A percentile compares a stretch with the other conserved stretches of the same genome.
Conservation (phyloP, 2,797 vertebrate species). For the Morus bassanus region DNA sequence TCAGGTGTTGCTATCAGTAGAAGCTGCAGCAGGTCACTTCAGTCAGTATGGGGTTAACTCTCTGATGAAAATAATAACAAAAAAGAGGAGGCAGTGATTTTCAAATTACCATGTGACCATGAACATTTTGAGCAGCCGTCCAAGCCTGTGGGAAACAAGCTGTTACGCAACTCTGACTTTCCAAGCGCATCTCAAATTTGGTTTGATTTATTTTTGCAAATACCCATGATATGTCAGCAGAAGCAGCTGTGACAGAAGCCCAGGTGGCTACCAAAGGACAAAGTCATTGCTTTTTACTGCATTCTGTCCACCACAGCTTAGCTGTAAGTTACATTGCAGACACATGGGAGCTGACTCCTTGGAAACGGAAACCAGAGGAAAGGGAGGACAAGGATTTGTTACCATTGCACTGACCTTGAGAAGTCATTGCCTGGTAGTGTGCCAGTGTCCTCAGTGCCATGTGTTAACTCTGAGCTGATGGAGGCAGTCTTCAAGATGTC, state of each 20-base stretch:
- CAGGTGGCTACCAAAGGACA: slow-evolving; percentile 58
- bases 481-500: not conserved
- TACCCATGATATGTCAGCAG: slow-evolving; percentile 46
- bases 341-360: slow-evolving; percentile 66
- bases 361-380: slow-evolving; percentile 68
- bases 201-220: slow-evolving; percentile 52
- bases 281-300: slow-evolving; percentile 1
- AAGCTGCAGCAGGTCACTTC: not conserved
- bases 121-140: slow-evolving; percentile 34
- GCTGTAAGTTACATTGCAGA: slow-evolving; percentile 51
- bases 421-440: not conserved
- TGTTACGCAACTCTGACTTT: slow-evolving; percentile 55
- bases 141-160: slow-evolving; percentile 61
- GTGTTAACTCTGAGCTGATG: not conserved
- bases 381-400: slow-evolving; percentile 15
- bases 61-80: not conserved
- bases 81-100: slow-evolving; percentile 29
- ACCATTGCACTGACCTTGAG: slow-evolving; percentile 52
- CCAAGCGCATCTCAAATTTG: slow-evolving; percentile 44
- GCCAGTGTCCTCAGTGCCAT: not conserved
- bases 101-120: not conserved
- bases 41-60: not conserved
- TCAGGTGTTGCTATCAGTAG: not conserved
- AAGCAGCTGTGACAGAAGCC: slow-evolving; percentile 53
- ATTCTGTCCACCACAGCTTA: not conserved